phyloP scores from a whole-genome alignment of 1,140 invertebrate genomes.

The Sarcophaga peregrina region DNA sequence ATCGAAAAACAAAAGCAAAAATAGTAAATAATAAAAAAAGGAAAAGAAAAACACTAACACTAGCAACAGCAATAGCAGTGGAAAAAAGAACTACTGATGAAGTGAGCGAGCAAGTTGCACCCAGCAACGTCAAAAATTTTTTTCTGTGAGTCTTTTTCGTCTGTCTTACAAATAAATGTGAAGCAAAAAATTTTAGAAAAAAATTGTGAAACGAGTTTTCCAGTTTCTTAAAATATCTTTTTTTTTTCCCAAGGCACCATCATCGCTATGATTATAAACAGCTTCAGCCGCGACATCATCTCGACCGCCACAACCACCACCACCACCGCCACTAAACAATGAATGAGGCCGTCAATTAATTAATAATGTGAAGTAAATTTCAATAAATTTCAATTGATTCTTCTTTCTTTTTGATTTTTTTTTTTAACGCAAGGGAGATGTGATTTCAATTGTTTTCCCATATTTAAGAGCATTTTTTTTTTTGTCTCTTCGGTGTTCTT shows the following conservation, averaged over 20 bases:
- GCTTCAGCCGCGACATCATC: background rate
- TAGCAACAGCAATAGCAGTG: constrained; percentile 6
- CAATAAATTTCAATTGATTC: constrained; percentile 19
- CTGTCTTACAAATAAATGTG: background rate
- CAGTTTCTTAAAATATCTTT: background rate
- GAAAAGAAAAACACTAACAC: background rate
- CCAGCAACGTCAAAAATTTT: constrained; percentile 34
- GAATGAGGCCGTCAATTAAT: background rate
- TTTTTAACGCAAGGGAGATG: background rate
- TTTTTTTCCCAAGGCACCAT: constrained; percentile 16
- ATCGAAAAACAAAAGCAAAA: background rate
- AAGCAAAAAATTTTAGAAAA: background rate
- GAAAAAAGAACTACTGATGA: background rate
- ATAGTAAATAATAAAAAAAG: constrained; percentile 6
- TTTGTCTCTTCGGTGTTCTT: background rate
- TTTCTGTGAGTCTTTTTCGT: background rate
- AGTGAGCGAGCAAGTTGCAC: constrained; percentile 36
- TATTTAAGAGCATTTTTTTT: background rate
- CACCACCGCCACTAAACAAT: background rate
- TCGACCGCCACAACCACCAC: background rate
- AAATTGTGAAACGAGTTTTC: constrained; percentile 29
- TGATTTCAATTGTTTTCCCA: background rate
- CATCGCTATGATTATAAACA: background rate
- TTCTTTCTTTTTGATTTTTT: too few relatives aligned
- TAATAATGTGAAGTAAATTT: background rate